These are phyloP conservation scores for Psophia crepitans DNA, from an alignment of 2,113 vertebrate genomes.

Conservation along the genomic window DNA sequence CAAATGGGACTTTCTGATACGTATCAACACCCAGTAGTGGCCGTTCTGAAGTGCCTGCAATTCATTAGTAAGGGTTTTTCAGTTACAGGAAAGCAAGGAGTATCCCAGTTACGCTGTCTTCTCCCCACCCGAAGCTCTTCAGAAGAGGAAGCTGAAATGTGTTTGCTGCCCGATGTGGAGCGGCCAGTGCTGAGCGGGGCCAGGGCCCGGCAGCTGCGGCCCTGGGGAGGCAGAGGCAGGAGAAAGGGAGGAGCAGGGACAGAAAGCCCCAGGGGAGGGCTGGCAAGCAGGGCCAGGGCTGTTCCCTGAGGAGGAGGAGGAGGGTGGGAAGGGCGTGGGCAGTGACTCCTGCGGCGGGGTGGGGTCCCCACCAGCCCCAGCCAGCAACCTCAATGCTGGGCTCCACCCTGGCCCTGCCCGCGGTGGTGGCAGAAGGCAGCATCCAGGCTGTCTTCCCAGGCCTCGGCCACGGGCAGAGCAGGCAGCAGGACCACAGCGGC, in stretches of 20 bases:
- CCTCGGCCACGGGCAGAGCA: neutral
- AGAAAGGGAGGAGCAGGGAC: neutral
- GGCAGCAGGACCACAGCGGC: neutral
- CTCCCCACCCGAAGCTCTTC: neutral
- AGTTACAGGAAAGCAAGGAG: neutral
- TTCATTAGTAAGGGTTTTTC: neutral
- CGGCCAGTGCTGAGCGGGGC: fast-evolving
- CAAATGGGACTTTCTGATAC: neutral
- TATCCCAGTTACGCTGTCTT: fast-evolving
- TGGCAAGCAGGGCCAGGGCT: neutral
- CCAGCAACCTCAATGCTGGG: neutral
- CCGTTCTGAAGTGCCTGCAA: neutral
- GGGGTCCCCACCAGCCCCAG: neutral
- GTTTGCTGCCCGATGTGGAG: neutral
- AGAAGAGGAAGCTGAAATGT: neutral
- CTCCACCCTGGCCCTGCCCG: neutral
- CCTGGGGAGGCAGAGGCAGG: neutral
- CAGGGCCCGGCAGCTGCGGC: neutral
- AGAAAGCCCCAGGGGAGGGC: neutral
- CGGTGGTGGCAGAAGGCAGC: neutral
- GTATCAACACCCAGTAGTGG: neutral
- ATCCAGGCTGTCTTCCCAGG: neutral
- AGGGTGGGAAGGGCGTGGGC: neutral
- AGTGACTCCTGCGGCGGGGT: neutral
- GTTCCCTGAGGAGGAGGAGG: neutral